phyloP scores from a whole-genome alignment of 37 sponge, comb jelly and placozoan genomes.

The Spongilla lacustris region DNA sequence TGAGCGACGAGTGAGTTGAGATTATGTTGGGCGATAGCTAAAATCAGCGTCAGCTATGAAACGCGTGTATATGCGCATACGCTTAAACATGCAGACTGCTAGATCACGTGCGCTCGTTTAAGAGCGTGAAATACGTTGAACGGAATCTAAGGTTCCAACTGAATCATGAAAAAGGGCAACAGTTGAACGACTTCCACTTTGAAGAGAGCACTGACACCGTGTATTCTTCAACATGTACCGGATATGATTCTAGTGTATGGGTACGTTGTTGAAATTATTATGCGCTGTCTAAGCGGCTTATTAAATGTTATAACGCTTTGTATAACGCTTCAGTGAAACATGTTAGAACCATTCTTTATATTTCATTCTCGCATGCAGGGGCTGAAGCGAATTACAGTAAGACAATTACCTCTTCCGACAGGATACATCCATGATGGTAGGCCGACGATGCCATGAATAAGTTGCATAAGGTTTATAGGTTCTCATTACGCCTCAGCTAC shows the following conservation, averaged over 20 bases:
- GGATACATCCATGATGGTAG: not conserved
- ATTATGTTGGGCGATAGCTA: not conserved
- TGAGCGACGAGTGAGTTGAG: not conserved
- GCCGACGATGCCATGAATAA: not conserved
- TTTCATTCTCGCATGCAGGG: not conserved
- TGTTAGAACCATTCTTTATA: not conserved
- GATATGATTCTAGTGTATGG: not conserved
- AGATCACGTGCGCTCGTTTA: slow-evolving; percentile 1
- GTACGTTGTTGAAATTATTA: slow-evolving; percentile 1
- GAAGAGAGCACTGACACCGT: slow-evolving; percentile 1
- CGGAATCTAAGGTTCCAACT: slow-evolving; percentile 1
- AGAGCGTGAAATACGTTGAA: not conserved
- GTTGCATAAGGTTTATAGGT: slow-evolving; percentile 1
- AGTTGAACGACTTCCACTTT: not conserved
- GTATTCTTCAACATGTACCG: not conserved
- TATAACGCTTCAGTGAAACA: slow-evolving; percentile 1
- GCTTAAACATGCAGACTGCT: not conserved
- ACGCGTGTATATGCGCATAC: not conserved
- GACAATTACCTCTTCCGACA: not conserved
- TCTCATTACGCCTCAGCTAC: not conserved
- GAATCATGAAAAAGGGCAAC: not conserved
- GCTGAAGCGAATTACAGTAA: slow-evolving; percentile 1
- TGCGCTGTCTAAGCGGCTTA: not conserved
- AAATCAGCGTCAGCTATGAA: slow-evolving; percentile 1
- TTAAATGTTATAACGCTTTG: not conserved